Evolutionary conservation across 1,140 invertebrate genomes (phyloP).

Genomic region (Drosophila sulfurigaster): DNA sequence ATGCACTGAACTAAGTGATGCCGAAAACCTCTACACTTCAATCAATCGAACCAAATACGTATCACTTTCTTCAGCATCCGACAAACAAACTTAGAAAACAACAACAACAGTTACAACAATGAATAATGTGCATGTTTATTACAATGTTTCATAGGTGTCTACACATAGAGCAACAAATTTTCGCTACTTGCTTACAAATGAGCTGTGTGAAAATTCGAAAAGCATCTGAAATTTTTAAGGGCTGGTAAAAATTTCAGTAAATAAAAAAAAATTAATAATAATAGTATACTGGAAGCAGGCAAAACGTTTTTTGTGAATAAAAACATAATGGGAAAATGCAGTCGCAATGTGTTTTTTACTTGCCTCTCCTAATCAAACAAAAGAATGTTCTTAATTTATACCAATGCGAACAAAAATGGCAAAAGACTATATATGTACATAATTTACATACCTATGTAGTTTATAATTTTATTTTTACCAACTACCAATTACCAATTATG

Average conservation of each 20-base stretch:
- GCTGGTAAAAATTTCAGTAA: conserved; percentile 80
- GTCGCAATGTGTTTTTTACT: conserved; percentile 54
- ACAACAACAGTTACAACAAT: conserved; percentile 50
- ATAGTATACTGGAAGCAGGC: background rate
- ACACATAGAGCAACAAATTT: conserved; percentile 52
- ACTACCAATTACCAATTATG: conserved; percentile 9
- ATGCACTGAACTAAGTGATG: conserved; percentile 65
- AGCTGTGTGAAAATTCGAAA: conserved; percentile 36
- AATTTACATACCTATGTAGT: conserved; percentile 49
- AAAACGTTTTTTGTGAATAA: conserved; percentile 45
- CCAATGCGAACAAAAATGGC: conserved; percentile 25
- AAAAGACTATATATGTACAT: conserved; percentile 63
- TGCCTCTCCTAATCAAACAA: conserved; percentile 16
- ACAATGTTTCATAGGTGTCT: conserved; percentile 75
- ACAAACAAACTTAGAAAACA: conserved; percentile 36
- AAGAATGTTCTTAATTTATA: conserved; percentile 27
- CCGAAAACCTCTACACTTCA: background rate
- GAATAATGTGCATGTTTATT: conserved; percentile 63
- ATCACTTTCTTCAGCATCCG: conserved; percentile 31
- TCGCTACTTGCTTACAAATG: conserved; percentile 33
- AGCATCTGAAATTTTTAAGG: conserved; percentile 80
- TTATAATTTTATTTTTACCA: conserved; percentile 53
- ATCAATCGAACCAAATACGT: conserved; percentile 26
- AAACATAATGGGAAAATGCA: conserved; percentile 51
- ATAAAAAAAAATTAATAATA: conserved; percentile 1